Conservation (phyloP, 2,113 vertebrate genomes). For the Grus americana region DNA sequence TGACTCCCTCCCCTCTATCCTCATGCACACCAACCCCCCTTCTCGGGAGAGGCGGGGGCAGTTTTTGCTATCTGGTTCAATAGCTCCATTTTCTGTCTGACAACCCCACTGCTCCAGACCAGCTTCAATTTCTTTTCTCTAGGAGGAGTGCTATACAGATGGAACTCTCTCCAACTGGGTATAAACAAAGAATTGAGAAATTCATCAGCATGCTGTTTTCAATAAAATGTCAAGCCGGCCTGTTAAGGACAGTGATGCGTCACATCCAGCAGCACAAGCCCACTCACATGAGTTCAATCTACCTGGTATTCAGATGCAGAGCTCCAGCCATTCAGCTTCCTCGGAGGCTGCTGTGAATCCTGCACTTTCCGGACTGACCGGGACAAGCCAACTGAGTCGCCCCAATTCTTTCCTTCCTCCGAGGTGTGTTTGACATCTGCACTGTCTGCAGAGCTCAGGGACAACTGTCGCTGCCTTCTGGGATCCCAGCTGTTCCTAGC, state of each 20-base stretch:
- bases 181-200: background rate
- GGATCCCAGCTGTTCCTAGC: constrained; percentile 88
- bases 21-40: background rate
- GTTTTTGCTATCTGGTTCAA: background rate
- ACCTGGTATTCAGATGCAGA: constrained; percentile 84
- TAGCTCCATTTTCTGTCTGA: background rate
- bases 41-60: background rate
- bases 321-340: constrained; percentile 84
- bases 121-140: background rate
- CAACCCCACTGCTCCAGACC: background rate
- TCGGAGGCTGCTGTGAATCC: constrained; percentile 73
- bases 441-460: constrained; percentile 85
- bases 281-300: background rate
- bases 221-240: background rate
- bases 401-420: constrained; percentile 83
- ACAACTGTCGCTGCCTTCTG: constrained; percentile 82
- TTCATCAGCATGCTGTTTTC: background rate
- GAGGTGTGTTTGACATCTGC: constrained; percentile 78
- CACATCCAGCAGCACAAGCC: background rate
- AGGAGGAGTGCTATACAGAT: background rate
- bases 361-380: constrained; percentile 74
- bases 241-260: background rate
- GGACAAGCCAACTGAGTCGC: constrained; percentile 34
- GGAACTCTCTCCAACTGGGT: background rate
- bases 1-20: background rate